Evolutionary conservation across 2,888 invertebrate species (phyloP).

Genomic region (Siphlonurus alternatus): DNA sequence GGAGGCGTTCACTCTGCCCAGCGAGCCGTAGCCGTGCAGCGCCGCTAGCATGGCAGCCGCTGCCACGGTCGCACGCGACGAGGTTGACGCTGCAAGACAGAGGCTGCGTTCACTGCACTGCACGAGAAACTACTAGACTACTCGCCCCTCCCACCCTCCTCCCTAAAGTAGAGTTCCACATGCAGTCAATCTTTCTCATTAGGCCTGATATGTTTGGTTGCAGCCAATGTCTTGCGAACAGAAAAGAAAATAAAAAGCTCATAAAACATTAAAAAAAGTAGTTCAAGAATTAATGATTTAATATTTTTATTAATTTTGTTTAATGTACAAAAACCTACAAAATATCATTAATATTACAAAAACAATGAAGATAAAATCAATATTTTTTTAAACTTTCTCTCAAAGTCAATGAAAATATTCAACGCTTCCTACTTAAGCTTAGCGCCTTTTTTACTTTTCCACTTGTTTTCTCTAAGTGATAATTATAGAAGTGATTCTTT

Average conservation of each 20-base stretch:
- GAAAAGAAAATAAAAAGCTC: too few species aligned
- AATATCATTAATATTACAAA: too few species aligned
- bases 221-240: background rate
- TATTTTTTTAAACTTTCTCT: too few species aligned
- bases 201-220: background rate
- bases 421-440: too few species aligned
- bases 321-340: too few species aligned
- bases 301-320: too few species aligned
- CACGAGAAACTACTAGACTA: background rate
- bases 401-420: too few species aligned
- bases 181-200: background rate
- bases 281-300: too few species aligned
- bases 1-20: background rate
- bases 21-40: background rate
- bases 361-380: too few species aligned
- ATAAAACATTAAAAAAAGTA: too few species aligned
- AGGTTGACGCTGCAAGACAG: background rate
- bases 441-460: background rate
- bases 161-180: background rate
- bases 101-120: background rate
- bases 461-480: background rate
- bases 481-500: slow-evolving; percentile 5
- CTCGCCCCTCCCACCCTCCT: background rate
- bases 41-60: background rate
- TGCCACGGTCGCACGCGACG: background rate